Evolutionary conservation across 2,113 vertebrate species (phyloP), one percentile per base, ranked within the genome.

Genomic region (Pogonocichla stellata): DNA sequence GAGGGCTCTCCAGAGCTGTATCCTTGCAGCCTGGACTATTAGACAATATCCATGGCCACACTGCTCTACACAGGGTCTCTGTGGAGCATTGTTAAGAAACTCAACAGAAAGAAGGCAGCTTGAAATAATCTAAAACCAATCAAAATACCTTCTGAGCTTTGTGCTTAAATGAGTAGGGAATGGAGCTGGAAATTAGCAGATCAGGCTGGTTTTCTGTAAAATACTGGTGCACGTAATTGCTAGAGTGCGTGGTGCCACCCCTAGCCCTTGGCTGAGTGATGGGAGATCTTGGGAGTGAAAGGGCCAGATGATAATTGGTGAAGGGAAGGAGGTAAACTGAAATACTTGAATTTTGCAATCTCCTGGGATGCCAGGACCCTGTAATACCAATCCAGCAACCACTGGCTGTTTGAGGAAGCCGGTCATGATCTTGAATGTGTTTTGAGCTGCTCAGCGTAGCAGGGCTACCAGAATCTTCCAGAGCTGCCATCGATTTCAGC

Each of bases 231-330:
- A 40, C 2, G 1, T 89, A 73, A 80, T 73, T 80, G 69, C 61
- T 57, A 20, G 66, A 48, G 72, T 31, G 0, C 0, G 29, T 57
- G 2, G 1, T 77, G 58, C 36, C 29, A 33, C 12, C 38, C 0
- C 0, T 24, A 64, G 72, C 77, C 31, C 40, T 80, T 65, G 77
- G 50, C 77, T 89, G 72, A 43, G 8, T 50, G 26, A 71, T 51
- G 53, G 57, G 78, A 88, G 38, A 16, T 47, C 80, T 29, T 34
- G 67, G 18, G 38, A 74, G 38, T 28, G 48, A 75, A 80, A 72
- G 45, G 45, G 38, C 16, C 54, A 77, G 40, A 14, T 80, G n/a
- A 89, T 53, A 31, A 61, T 65, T 57, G 61, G 19, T 57, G 47
- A 70, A 73, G 38, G 47, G 54, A 83, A 56, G 58, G 75, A 61